Evolutionary conservation across 2,888 invertebrate genomes (phyloP).

Genomic region (Vannuccia rotundouncinata): DNA sequence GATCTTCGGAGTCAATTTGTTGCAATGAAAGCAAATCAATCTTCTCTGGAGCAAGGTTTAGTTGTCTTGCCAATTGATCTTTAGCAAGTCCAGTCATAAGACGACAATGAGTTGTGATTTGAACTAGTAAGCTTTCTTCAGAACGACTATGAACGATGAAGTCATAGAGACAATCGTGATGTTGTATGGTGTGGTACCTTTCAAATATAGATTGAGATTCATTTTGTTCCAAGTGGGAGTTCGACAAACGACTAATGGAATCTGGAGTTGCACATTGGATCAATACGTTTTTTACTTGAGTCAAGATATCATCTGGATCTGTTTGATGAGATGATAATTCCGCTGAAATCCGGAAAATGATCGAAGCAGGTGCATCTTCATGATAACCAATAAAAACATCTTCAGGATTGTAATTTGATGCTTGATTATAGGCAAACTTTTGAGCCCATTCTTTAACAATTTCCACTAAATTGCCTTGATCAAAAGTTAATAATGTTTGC

Average conservation of each 20-base stretch:
- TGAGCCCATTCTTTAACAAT: not conserved
- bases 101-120: slow-evolving; percentile 49
- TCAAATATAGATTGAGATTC: slow-evolving; percentile 41
- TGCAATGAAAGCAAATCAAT: slow-evolving; percentile 44
- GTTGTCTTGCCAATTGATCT: slow-evolving; percentile 38
- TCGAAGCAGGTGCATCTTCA: slow-evolving; percentile 44
- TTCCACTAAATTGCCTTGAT: not conserved
- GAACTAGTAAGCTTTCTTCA: slow-evolving; percentile 41
- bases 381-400: slow-evolving; percentile 50
- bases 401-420: slow-evolving; percentile 39
- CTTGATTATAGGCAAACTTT: not conserved
- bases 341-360: slow-evolving; percentile 44
- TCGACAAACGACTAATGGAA: slow-evolving; percentile 44
- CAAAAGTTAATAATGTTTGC: not conserved
- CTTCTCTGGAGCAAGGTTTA: slow-evolving; percentile 40
- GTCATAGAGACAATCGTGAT: slow-evolving; percentile 45
- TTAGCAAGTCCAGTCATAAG: slow-evolving; percentile 44
- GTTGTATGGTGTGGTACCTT: slow-evolving; percentile 46
- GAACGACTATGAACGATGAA: slow-evolving; percentile 45
- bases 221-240: slow-evolving; percentile 41
- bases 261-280: slow-evolving; percentile 50
- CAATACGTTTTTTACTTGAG: slow-evolving; percentile 44
- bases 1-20: slow-evolving; percentile 50
- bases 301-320: slow-evolving; percentile 32
- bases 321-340: not conserved